These are phyloP conservation scores for Stenodema calcarata DNA, from an alignment of 2,888 invertebrate species.

Conservation along the genomic window DNA sequence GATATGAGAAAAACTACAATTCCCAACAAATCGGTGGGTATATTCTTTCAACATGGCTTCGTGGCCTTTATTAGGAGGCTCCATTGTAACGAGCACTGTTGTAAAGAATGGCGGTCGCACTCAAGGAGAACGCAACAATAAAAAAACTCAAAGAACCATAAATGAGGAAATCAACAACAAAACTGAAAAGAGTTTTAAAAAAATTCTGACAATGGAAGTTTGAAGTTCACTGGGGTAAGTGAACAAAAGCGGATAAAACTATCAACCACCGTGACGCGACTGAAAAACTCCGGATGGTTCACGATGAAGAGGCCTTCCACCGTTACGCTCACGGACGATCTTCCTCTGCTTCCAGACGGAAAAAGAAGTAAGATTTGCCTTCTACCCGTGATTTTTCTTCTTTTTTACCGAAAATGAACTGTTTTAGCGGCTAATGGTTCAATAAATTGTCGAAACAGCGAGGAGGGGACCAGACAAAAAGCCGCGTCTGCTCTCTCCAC, in stretches of 20 bases:
- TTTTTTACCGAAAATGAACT: neutral
- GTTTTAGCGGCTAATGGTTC: neutral
- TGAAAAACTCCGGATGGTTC: neutral
- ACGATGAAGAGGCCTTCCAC: neutral
- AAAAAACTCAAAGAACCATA: neutral
- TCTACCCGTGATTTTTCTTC: neutral
- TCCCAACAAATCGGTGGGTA: too few relatives aligned
- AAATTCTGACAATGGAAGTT: neutral
- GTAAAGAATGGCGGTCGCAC: neutral
- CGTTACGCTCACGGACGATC: neutral
- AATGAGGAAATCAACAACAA: neutral
- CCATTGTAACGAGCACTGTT: neutral
- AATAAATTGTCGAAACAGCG: neutral
- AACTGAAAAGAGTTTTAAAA: neutral
- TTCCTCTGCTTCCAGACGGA: neutral
- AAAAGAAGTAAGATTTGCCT: neutral
- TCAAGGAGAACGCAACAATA: neutral
- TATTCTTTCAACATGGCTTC: neutral
- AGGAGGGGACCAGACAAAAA: neutral
- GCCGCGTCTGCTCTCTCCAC: neutral
- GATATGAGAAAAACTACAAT: too few relatives aligned
- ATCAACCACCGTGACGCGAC: neutral
- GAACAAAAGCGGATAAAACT: neutral
- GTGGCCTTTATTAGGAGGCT: neutral
- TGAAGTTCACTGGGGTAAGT: neutral